phyloP scores from a whole-genome alignment of 1,140 invertebrate genomes.

The Panagrolaimus sp. region DNA sequence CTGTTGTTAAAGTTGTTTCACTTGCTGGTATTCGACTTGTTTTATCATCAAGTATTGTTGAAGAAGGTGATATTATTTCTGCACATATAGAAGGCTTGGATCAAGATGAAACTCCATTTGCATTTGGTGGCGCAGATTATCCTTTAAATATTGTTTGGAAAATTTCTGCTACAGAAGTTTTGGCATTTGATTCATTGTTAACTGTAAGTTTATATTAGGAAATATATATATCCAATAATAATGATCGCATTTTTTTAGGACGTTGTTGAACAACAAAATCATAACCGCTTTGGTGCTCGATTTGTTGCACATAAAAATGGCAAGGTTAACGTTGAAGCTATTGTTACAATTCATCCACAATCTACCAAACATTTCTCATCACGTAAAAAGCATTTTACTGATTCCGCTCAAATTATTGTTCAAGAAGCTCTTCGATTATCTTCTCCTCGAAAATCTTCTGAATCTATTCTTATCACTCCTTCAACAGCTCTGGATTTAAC shows the following conservation, averaged over 20 bases:
- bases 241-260: too few species aligned
- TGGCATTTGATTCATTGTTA: constrained; percentile 5
- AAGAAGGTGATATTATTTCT: constrained; percentile 1
- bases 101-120: constrained; percentile 13
- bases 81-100: not conserved
- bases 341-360: not conserved
- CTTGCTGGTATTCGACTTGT: constrained; percentile 3
- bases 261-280: too few species aligned
- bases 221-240: too few species aligned
- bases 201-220: not conserved
- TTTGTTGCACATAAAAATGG: not conserved
- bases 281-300: not conserved
- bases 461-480: not conserved
- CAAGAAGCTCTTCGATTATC: not conserved
- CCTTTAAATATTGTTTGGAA: constrained; percentile 24
- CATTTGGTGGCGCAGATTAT: constrained; percentile 21
- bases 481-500: not conserved
- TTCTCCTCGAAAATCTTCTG: not conserved
- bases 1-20: not conserved
- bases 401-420: not conserved
- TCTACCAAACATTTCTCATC: not conserved
- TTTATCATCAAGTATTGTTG: not conserved
- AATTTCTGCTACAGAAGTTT: not conserved
- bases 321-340: not conserved
- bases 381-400: not conserved